Percentiles rank a stretch among this genome's conserved stretches.
Conservation (phyloP, 2,113 vertebrate species). For the Echinops telfairi region DNA sequence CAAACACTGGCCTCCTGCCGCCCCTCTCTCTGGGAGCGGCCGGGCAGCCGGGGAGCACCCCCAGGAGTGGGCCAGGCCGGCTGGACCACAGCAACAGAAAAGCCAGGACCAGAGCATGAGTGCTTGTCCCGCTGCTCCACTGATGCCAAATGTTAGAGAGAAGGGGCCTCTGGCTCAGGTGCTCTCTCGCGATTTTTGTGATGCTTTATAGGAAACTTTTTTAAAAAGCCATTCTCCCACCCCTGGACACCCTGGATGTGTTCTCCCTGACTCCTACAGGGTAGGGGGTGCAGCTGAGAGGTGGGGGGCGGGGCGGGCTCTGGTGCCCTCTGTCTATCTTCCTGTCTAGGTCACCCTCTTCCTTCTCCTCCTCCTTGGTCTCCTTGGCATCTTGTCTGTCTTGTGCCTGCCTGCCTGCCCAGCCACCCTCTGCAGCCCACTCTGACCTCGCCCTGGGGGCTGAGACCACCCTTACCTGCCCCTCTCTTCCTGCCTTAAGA, state of each 20-base stretch:
- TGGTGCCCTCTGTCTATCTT: constrained; percentile 43
- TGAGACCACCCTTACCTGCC: constrained; percentile 46
- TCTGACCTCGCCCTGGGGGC: constrained; percentile 18
- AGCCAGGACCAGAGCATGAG: constrained; percentile 53
- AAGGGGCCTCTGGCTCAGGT: constrained; percentile 78
- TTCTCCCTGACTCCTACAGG: constrained; percentile 66
- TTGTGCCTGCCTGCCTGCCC: constrained; percentile 7
- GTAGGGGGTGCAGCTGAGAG: constrained; percentile 56
- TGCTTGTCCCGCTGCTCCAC: constrained; percentile 61
- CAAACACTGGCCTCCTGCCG: constrained; percentile 40
- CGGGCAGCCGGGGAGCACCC: constrained; percentile 28
- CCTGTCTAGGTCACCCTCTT: constrained; percentile 44
- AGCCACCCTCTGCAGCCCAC: constrained; percentile 19
- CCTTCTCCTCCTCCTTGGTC: not conserved
- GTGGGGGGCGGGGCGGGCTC: not conserved
- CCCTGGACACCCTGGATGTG: constrained; percentile 79
- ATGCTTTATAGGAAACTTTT: constrained; percentile 81
- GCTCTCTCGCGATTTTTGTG: constrained; percentile 79
- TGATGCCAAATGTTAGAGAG: constrained; percentile 77
- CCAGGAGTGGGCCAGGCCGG: constrained; percentile 76
- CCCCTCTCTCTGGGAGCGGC: constrained; percentile 18
- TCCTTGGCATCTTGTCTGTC: constrained; percentile 52
- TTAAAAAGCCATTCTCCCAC: constrained; percentile 68
- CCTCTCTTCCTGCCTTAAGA: constrained; percentile 73
- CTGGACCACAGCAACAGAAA: constrained; percentile 80